Percentiles rank a stretch among this genome's conserved stretches.
phyloP scores from a whole-genome alignment of 2,113 vertebrate species.

The Tachycineta bicolor region DNA sequence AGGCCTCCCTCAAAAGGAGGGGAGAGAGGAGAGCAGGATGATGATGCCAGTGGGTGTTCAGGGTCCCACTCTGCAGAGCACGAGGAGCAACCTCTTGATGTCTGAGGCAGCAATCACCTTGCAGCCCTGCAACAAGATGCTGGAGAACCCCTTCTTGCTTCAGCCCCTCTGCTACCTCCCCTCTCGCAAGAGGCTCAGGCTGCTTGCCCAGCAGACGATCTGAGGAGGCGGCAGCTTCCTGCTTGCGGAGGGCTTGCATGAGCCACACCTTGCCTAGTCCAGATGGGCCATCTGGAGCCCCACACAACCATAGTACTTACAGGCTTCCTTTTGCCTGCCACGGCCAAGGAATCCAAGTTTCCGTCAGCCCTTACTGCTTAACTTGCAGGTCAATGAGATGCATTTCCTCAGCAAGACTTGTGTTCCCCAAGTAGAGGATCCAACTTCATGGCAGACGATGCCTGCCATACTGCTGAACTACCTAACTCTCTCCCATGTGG shows the following conservation, averaged over 20 bases:
- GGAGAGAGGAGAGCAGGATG: neutral
- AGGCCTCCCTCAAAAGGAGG: neutral
- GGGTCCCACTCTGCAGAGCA: neutral
- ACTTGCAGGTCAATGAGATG: neutral
- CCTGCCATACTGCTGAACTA: neutral
- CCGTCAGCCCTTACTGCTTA: neutral
- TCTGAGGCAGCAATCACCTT: neutral
- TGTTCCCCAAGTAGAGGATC: neutral
- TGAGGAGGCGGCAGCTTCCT: neutral
- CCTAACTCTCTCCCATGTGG: neutral
- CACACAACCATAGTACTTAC: accelerated
- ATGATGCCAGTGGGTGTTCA: neutral
- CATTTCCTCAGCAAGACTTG: neutral
- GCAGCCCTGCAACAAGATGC: neutral
- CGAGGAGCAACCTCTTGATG: accelerated
- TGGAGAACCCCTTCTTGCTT: neutral
- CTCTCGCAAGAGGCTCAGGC: accelerated
- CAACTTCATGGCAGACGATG: neutral
- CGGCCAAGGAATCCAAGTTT: neutral
- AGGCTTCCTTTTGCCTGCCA: neutral
- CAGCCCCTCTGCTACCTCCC: neutral
- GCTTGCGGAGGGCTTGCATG: accelerated
- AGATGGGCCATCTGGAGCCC: accelerated
- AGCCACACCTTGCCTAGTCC: neutral
- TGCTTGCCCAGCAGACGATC: neutral